Conservation (phyloP, 2,888 invertebrate genomes). For the Sinelater perroti region DNA sequence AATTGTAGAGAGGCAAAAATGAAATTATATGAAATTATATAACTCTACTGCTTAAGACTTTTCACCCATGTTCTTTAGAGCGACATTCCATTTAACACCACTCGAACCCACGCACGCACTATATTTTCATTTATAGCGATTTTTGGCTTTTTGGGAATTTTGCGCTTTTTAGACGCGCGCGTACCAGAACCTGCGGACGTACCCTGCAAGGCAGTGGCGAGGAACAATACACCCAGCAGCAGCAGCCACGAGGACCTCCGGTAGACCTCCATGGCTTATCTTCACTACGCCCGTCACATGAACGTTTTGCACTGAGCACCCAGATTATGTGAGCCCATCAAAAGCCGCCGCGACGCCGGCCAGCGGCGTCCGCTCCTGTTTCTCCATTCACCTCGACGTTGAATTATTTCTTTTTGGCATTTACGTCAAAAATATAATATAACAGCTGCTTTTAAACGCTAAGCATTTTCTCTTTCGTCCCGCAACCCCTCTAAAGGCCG, state of each 20-base stretch:
- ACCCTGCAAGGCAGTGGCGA: constrained; percentile 67
- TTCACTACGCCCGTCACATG: constrained; percentile 60
- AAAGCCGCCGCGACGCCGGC: constrained; percentile 54
- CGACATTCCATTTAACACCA: constrained; percentile 26
- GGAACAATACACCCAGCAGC: constrained; percentile 64
- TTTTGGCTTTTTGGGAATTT: not conserved
- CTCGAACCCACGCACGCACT: constrained; percentile 34
- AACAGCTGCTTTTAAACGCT: too few species aligned
- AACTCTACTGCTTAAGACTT: constrained; percentile 21
- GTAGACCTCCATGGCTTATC: constrained; percentile 66
- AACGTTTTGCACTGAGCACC: constrained; percentile 60
- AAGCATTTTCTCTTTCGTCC: too few species aligned
- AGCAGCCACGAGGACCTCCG: constrained; percentile 65
- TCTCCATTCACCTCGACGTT: too few species aligned
- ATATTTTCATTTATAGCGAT: constrained; percentile 3
- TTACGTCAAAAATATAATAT: constrained; percentile 5
- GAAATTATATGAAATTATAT: constrained; percentile 50
- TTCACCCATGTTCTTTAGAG: constrained; percentile 9
- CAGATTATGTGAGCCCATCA: constrained; percentile 56
- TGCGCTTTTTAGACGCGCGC: not conserved
- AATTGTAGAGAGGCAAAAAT: constrained; percentile 47
- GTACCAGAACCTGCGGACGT: constrained; percentile 51
- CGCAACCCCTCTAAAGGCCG: too few species aligned
- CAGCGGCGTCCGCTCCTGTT: constrained; percentile 50
- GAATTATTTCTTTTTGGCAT: too few species aligned